These are phyloP conservation scores for Lymantria monacha DNA, from an alignment of 2,888 invertebrate species.

Conservation along the genomic window DNA sequence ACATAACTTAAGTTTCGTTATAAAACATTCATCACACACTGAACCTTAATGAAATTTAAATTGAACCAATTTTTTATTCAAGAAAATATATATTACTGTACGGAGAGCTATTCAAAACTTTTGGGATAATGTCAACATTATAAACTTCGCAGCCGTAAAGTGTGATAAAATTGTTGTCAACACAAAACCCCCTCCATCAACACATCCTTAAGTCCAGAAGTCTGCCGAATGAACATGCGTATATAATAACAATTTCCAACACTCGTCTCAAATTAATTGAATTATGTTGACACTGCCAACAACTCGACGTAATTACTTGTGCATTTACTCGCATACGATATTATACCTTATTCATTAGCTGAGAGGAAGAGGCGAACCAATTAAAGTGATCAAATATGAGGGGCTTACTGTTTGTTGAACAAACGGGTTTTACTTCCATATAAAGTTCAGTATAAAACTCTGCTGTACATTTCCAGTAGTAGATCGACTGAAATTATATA, in stretches of 20 bases:
- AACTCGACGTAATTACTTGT: slow-evolving; percentile 59
- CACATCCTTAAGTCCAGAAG: slow-evolving; percentile 2
- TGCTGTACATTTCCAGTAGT: not conserved
- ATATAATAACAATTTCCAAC: slow-evolving; percentile 33
- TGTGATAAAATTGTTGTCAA: not conserved
- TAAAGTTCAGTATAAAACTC: not conserved
- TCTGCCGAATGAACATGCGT: slow-evolving; percentile 31
- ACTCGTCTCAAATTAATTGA: slow-evolving; percentile 52
- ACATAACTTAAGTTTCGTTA: no score
- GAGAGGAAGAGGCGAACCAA: slow-evolving; percentile 48
- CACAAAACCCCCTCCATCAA: slow-evolving; percentile 1
- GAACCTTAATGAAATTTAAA: not conserved
- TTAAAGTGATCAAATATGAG: slow-evolving; percentile 58
- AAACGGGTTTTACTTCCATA: slow-evolving; percentile 15
- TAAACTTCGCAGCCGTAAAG: slow-evolving; percentile 2
- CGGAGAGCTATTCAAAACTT: slow-evolving; percentile 4
- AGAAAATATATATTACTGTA: not conserved
- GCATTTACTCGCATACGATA: slow-evolving; percentile 47
- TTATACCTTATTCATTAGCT: slow-evolving; percentile 53
- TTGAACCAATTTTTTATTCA: not conserved
- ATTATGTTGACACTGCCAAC: slow-evolving; percentile 63
- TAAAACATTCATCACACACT: no score
- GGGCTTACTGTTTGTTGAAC: slow-evolving; percentile 27
- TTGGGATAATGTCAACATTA: slow-evolving; percentile 12
- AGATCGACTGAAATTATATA: not conserved